Conservation (phyloP, 1,140 invertebrate genomes). For the Lepidurus apus region DNA sequence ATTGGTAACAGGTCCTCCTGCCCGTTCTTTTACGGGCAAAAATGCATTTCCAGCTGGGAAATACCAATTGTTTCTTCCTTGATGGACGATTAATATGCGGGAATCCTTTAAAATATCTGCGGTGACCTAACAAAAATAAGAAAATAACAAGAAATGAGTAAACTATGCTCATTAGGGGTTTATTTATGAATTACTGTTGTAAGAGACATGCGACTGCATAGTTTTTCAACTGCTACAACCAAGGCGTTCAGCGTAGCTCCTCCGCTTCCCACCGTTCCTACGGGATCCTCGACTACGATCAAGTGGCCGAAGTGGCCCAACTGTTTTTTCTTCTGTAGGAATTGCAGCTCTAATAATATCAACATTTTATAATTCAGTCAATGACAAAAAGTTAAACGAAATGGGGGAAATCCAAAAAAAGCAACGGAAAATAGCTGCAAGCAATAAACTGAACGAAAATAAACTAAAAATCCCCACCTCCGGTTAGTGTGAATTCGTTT, state of each 20-base stretch:
- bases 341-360: neutral
- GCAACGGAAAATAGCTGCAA: too few relatives aligned
- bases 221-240: slow-evolving; percentile 48
- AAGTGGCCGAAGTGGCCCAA: neutral
- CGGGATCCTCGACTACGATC: neutral
- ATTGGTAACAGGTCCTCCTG: slow-evolving; percentile 39
- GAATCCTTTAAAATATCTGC: slow-evolving; percentile 46
- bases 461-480: too few relatives aligned
- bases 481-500: too few relatives aligned
- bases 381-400: too few relatives aligned
- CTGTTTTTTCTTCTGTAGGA: neutral
- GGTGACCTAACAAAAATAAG: slow-evolving; percentile 40
- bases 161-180: neutral
- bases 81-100: slow-evolving; percentile 48
- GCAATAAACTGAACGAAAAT: too few relatives aligned
- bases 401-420: too few relatives aligned
- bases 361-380: neutral
- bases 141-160: neutral
- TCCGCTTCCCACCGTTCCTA: slow-evolving; percentile 48
- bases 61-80: slow-evolving; percentile 46
- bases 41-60: slow-evolving; percentile 46
- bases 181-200: slow-evolving; percentile 42
- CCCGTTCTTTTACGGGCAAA: slow-evolving; percentile 41
- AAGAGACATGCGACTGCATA: slow-evolving; percentile 42
- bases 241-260: slow-evolving; percentile 53